Conservation (phyloP, 1,140 invertebrate species). For the Cotesia vestalis region DNA sequence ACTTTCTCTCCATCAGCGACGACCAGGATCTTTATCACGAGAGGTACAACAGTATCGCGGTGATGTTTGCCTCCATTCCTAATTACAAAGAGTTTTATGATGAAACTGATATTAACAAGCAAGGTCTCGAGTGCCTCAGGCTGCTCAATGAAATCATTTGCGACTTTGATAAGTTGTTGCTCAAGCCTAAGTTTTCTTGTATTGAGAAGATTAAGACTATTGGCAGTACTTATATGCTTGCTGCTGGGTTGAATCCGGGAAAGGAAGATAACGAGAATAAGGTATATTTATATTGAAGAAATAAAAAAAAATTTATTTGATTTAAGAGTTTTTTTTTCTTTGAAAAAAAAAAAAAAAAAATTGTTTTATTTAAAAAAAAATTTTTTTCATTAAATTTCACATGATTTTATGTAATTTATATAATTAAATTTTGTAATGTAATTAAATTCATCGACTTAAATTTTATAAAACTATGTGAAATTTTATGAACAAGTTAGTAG, state of each 20-base stretch:
- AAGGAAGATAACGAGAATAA: conserved; percentile 76
- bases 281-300: conserved; percentile 58
- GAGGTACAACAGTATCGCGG: conserved; percentile 91
- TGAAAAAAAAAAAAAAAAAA: too few relatives aligned
- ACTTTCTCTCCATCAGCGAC: conserved; percentile 80
- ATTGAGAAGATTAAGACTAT: conserved; percentile 99
- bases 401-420: too few relatives aligned
- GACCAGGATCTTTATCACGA: conserved; percentile 93
- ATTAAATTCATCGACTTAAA: too few relatives aligned
- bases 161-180: conserved; percentile 95
- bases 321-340: too few relatives aligned
- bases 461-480: too few relatives aligned
- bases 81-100: conserved; percentile 99
- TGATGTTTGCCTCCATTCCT: conserved; percentile 98
- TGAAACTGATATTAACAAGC: conserved; percentile 96
- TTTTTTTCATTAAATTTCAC: too few relatives aligned
- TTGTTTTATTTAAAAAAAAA: too few relatives aligned
- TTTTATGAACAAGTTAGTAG: too few relatives aligned
- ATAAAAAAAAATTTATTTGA: too few relatives aligned
- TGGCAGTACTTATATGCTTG: conserved; percentile 98
- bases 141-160: conserved; percentile 98
- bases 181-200: conserved; percentile 93
- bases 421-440: too few relatives aligned
- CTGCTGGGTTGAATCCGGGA: conserved; percentile 89
- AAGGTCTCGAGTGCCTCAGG: conserved; percentile 93